Percentiles rank a stretch among this genome's conserved stretches.
These are phyloP conservation scores for Anolis apletophallus DNA, from an alignment of 2,797 vertebrate species.

Conservation along the genomic window DNA sequence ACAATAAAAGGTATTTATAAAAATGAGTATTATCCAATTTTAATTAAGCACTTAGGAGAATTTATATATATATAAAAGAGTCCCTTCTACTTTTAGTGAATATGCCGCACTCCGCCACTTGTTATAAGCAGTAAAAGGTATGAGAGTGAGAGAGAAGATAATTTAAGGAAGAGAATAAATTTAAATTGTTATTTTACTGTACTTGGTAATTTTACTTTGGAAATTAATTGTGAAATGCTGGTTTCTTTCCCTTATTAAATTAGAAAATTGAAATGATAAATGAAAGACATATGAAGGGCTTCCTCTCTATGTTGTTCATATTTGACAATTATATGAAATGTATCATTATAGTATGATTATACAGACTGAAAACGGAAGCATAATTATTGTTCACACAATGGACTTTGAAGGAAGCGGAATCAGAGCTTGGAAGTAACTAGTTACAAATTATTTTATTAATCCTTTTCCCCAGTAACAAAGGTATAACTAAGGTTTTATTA, in stretches of 20 bases:
- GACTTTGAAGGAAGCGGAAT: not conserved
- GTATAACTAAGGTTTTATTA: not conserved
- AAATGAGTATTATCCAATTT: slow-evolving; percentile 33
- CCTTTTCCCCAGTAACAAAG: not conserved
- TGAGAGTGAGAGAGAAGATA: not conserved
- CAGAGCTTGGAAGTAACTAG: not conserved
- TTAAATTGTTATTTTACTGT: not conserved
- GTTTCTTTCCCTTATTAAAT: not conserved
- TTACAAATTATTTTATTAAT: not conserved
- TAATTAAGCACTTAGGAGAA: slow-evolving; percentile 32
- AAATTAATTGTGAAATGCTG: not conserved
- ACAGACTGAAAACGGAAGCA: not conserved
- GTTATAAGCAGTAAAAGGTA: slow-evolving; percentile 6
- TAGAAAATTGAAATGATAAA: not conserved
- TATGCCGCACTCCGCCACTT: not conserved
- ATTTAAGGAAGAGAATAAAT: not conserved
- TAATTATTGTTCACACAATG: too few relatives aligned
- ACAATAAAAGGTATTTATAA: slow-evolving; percentile 32
- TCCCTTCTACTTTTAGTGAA: slow-evolving; percentile 14
- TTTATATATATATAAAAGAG: not conserved
- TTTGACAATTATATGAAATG: not conserved
- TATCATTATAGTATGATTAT: not conserved
- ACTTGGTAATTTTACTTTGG: not conserved
- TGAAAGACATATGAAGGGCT: not conserved
- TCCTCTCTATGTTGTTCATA: not conserved